Evolutionary conservation across 2,113 vertebrate species (phyloP).

Genomic region (Phylloscopus trochilus): DNA sequence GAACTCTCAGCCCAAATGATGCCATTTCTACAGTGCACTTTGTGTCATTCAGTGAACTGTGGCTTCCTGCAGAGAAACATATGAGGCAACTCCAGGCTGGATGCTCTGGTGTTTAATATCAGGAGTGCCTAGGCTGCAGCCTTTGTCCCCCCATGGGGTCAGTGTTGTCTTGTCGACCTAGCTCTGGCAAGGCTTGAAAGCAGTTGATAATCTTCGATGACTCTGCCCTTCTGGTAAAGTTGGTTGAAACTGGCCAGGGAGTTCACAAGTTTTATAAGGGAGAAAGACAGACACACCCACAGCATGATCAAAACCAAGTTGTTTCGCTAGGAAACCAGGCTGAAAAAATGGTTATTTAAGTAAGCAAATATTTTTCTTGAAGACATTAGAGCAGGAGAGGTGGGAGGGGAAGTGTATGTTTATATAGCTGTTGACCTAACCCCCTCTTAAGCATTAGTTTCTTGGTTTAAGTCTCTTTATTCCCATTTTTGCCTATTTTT

Average conservation of each 20-base stretch:
- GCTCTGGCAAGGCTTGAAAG: background rate
- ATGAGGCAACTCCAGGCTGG: background rate
- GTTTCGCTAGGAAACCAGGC: conserved; percentile 40
- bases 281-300: conserved; percentile 21
- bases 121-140: background rate
- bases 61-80: background rate
- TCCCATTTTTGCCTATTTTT: background rate
- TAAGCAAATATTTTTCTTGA: conserved; percentile 24
- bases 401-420: background rate
- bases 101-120: background rate
- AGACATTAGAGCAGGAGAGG: background rate
- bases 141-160: background rate
- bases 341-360: background rate
- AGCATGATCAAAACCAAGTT: background rate
- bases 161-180: background rate
- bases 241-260: background rate
- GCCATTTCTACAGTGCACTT: background rate
- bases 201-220: background rate
- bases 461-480: conserved; percentile 18
- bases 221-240: background rate
- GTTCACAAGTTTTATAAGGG: conserved; percentile 25
- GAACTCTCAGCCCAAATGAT: background rate
- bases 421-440: background rate
- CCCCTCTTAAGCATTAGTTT: background rate
- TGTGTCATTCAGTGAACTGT: background rate